Base-by-base conservation (phyloP, 2,888 invertebrate genomes). In the Drosophila multiciliata region DNA sequence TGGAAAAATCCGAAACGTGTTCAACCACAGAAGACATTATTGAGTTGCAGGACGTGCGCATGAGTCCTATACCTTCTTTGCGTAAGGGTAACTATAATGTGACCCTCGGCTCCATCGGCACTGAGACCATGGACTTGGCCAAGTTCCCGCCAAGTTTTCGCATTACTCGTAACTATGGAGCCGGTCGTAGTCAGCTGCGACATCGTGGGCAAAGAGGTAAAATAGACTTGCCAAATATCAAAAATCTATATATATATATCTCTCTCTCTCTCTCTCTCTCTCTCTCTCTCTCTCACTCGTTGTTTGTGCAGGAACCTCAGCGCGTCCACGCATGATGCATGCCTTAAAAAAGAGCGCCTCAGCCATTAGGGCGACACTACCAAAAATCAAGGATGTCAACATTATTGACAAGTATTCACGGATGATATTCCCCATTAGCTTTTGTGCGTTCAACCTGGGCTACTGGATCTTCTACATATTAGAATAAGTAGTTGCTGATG, bases 331-430 rank as follows among this genome's bases (percentile, higher is more conserved):
- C 93, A 95, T 98, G 92, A 94, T 98, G 75, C 96, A 97, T 92
- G 97, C 97, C 17, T 94, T 98, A 20, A 95, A 96, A 58, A 96
- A 96, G 85, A 97, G 98, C 54, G 98, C 98, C 3, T 96, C 96
- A n/a, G 97, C 96, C 38, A 93, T 98, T 84, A 96, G 96, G 91
- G 96, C 96, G n/a, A 97, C 97, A 38, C 96, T 98, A 95, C 98
- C 98, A n/a, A 97, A 96, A 94, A 98, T 99, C 83, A 97, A 98
- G 89, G 99, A 99, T 93, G 99, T 99, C 73, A 99, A 99, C 93
- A 96, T 99, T 82, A 99, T 99, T 91, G 99, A 99, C 94, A 99
- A 99, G 90, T 99, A 99, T 93, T 99, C 99, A 40, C 95, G 99
- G 84, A 96, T 99, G 90, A 95, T 99, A 77, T 99, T 99, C 93